Evolutionary conservation across 2,797 vertebrate genomes (phyloP), one percentile per base, ranked within the genome.

Genomic region (Aeoliscus strigatus): DNA sequence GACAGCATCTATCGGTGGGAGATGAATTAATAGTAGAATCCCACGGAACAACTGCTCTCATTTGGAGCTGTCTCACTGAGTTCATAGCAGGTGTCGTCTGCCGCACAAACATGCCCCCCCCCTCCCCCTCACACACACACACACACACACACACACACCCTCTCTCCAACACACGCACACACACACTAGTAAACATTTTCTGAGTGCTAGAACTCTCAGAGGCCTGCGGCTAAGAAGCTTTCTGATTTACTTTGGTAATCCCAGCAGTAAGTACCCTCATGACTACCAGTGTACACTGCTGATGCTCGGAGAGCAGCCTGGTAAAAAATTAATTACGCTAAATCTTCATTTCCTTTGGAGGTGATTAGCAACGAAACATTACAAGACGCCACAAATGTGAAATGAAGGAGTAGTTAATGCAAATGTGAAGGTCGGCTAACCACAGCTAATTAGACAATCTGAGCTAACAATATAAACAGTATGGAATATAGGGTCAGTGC

Each of bases 191-290:
- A 55, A 18, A 39, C 12, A 56, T 61, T 57, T 65, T 39, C 40
- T 30, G 29, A 39, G 42, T 43, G 52, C 52, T 11, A 45, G 39
- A 23, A 11, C 39, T 53, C 54, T 51, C 28, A n/a, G 43, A 56
- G 71, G 64, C 70, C 72, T 39, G 64, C 37, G 48, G 73, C 70
- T 81, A 81, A 82, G 80, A 75, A 68, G 77, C 73, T 83, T 83
- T 81, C 57, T 65, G 81, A 75, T 82, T 78, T 83, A 78, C 75
- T 72, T 65, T 66, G 58, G 71, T 83, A 79, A 87, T 85, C 81
- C 78, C 66, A 43, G 65, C 60, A 75, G 72, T 80, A 79, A 77
- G 66, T 78, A 70, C 59, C 62, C 64, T 72, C 29, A 60, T 61
- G 67, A 64, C 68, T 63, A 70, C 63, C 68, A 64, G 51, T 24